A percentile compares a stretch with the other conserved stretches of the same genome.
Evolutionary conservation across 2,113 vertebrate species (phyloP).

Genomic region (Muntiacus muntjak): DNA sequence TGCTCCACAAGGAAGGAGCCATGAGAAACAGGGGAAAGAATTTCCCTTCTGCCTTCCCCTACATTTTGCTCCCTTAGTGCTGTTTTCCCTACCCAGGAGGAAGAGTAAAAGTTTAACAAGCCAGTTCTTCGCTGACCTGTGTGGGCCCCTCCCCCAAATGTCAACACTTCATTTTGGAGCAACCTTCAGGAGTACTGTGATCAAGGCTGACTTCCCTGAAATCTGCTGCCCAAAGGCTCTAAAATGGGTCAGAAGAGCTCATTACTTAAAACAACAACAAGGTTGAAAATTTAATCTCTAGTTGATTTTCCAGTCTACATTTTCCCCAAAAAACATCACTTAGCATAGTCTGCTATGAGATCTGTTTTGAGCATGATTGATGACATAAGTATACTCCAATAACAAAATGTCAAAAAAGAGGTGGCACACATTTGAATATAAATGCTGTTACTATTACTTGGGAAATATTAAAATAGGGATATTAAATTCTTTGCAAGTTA

Average conservation of each 20-base stretch:
- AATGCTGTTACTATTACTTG: not conserved
- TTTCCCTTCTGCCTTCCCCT: not conserved
- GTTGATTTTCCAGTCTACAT: not conserved
- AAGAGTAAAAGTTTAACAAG: not conserved
- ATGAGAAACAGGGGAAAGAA: too few species aligned
- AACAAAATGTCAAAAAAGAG: not conserved
- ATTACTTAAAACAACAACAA: not conserved
- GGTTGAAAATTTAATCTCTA: not conserved
- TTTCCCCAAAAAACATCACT: not conserved
- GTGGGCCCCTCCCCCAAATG: rapidly evolving
- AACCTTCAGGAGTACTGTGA: rapidly evolving
- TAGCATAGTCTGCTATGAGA: not conserved
- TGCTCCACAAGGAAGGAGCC: not conserved
- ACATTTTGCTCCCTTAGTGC: too few species aligned
- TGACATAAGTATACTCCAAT: not conserved
- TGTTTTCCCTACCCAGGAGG: not conserved
- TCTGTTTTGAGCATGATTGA: not conserved
- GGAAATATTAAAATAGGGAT: not conserved
- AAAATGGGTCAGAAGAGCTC: not conserved
- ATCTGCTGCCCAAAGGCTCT: not conserved
- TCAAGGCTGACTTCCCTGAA: rapidly evolving
- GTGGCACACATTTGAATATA: not conserved
- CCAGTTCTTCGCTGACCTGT: rapidly evolving
- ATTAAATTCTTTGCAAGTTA: not conserved
- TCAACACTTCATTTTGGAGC: not conserved